Evolutionary conservation across 2,113 vertebrate genomes (phyloP), one percentile per base, ranked within the genome.

Genomic region (Callionymus lyra): DNA sequence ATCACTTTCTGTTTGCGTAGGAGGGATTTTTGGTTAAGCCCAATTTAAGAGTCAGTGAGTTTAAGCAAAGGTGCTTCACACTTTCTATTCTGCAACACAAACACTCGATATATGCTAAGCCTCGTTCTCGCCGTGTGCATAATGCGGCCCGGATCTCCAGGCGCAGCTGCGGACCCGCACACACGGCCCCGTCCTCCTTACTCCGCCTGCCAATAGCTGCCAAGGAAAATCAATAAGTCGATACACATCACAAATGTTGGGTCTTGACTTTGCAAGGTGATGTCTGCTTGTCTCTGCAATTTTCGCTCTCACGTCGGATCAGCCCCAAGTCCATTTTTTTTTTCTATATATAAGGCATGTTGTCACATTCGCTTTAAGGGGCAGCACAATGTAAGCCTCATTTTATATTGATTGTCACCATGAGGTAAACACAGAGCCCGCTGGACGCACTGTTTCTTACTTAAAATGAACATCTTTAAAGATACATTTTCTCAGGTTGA

Each of bases 71-170:
- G 77, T 82, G 77, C 73, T 76, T 63, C 59, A 58, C 68, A 70
- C 74, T 80, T 82, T 79, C 74, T 77, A 82, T 82, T 77, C 80
- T 70, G 77, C 73, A 69, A 76, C 76, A 79, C 74, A 80, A 79
- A 82, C 77, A 82, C 80, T 82, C 77, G 65, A 82, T 80, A 82
- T 76, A 82, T 82, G 77, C 74, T 82, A 82, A 82, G 80, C 80
- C 80, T 79, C 77, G 65, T 76, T 82, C 80, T 82, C 75, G 54
- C 62, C 73, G 77, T 65, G 77, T 68, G 80, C 80, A 82, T 82
- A 82, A 82, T 80, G 76, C 57, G 60, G 77, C 58, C 73, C 52
- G 63, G 76, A 74, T 80, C 76, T 70, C 68, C 64, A 37, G 50
- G 12, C 59, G 68, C 57, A 59, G 51, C 72, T 18, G 65, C 50